These are phyloP conservation scores for Agelastica alni DNA, from an alignment of 2,888 invertebrate species.

Conservation along the genomic window DNA sequence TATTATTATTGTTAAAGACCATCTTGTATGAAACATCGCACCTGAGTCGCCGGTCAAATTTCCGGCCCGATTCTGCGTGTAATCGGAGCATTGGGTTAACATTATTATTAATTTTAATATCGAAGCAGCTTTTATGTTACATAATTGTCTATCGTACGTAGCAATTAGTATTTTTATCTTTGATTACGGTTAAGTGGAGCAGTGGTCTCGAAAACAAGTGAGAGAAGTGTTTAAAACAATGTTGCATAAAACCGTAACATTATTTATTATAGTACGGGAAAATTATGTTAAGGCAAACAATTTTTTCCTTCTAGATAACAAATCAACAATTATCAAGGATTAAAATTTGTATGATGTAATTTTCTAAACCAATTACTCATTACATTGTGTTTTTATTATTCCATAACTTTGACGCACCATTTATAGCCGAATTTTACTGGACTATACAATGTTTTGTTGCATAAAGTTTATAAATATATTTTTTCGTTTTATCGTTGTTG, in stretches of 20 bases:
- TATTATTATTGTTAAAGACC: too few species aligned
- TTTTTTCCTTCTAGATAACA: too few species aligned
- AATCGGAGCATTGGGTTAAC: conserved; percentile 16
- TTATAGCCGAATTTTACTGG: too few species aligned
- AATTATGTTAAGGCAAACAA: too few species aligned
- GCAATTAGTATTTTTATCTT: conserved; percentile 16
- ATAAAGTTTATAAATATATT: neutral
- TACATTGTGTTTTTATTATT: too few species aligned
- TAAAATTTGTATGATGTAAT: too few species aligned
- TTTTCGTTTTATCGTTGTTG: neutral
- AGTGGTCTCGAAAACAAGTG: conserved; percentile 7
- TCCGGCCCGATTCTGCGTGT: conserved; percentile 9
- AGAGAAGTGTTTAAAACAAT: neutral
- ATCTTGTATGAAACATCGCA: conserved; percentile 4
- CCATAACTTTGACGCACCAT: too few species aligned
- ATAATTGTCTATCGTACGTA: conserved; percentile 1
- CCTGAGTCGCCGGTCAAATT: neutral
- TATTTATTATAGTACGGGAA: neutral
- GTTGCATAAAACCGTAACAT: conserved; percentile 6
- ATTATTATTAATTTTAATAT: conserved; percentile 4
- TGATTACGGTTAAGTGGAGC: conserved; percentile 13
- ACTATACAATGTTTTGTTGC: neutral
- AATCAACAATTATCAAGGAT: too few species aligned
- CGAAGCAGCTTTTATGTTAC: conserved; percentile 5
- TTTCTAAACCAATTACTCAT: too few species aligned